phyloP scores from a whole-genome alignment of 2,113 vertebrate species.

The Onychostruthus taczanowskii region DNA sequence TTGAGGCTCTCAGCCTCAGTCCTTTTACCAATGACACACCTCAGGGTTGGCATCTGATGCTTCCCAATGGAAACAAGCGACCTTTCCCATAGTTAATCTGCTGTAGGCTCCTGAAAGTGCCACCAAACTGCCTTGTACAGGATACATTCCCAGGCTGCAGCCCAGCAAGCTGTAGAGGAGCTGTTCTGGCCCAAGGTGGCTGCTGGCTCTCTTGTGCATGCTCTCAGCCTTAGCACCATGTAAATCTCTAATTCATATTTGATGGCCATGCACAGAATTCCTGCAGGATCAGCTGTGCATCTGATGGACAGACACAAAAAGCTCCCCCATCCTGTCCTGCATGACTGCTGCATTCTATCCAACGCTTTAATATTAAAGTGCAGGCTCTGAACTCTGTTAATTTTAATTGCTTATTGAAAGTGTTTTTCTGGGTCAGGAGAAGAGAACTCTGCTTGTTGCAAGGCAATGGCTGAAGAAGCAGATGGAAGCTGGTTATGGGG shows the following conservation, averaged over 20 bases:
- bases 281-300: neutral
- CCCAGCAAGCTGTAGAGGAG: neutral
- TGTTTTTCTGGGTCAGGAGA: neutral
- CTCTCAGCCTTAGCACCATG: neutral
- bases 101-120: neutral
- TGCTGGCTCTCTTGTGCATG: neutral
- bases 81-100: neutral
- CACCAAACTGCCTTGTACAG: neutral
- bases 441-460: neutral
- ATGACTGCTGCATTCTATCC: neutral
- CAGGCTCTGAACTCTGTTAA: neutral
- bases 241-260: neutral
- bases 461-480: neutral
- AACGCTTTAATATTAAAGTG: neutral
- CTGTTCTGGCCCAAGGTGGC: neutral
- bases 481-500: neutral
- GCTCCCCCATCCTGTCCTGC: neutral
- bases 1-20: neutral
- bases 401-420: neutral
- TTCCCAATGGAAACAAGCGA: neutral
- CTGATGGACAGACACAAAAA: neutral
- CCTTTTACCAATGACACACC: fast-evolving
- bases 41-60: neutral
- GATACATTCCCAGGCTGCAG: neutral
- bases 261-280: neutral